A percentile compares a stretch with the other conserved stretches of the same genome.
These are phyloP conservation scores for Drosophila rufa DNA, from an alignment of 1,140 invertebrate genomes.

Conservation along the genomic window DNA sequence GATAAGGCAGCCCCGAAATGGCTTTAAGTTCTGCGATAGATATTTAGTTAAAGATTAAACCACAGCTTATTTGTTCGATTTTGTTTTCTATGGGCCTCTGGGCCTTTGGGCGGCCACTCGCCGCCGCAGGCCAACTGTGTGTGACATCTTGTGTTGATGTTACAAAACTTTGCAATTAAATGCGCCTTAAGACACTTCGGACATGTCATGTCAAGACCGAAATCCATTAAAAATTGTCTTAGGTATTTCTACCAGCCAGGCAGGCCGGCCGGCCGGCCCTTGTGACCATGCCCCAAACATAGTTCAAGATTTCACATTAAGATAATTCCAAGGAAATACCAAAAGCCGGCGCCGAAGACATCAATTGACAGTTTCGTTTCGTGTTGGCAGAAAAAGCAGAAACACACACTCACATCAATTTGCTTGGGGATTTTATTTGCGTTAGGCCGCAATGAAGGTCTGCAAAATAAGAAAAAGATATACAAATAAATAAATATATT, in stretches of 20 bases:
- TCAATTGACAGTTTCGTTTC: constrained; percentile 80
- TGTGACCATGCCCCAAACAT: constrained; percentile 78
- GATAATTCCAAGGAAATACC: constrained; percentile 81
- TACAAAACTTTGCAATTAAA: constrained; percentile 80
- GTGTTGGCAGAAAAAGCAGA: constrained; percentile 40
- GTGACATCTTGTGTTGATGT: constrained; percentile 43
- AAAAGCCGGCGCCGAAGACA: constrained; percentile 68
- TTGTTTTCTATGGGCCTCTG: not conserved
- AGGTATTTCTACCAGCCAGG: constrained; percentile 32
- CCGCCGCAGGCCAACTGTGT: constrained; percentile 15
- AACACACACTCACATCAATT: constrained; percentile 31
- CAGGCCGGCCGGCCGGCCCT: constrained; percentile 38
- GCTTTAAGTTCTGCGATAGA: constrained; percentile 22
- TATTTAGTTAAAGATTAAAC: constrained; percentile 7
- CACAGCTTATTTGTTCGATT: constrained; percentile 12
- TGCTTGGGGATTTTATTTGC: constrained; percentile 62
- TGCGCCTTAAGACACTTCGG: constrained; percentile 47
- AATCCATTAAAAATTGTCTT: constrained; percentile 80
- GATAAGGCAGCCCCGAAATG: constrained; percentile 3
- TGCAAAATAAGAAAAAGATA: constrained; percentile 47
- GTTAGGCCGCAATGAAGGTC: constrained; percentile 60
- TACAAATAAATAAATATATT: constrained; percentile 38
- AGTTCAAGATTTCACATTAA: constrained; percentile 82
- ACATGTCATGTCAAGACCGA: constrained; percentile 68
- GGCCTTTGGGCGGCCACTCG: not conserved